Evolutionary conservation across 2,797 vertebrate genomes (phyloP), one percentile per base, ranked within the genome.

Genomic region (Lophotriccus pileatus): DNA sequence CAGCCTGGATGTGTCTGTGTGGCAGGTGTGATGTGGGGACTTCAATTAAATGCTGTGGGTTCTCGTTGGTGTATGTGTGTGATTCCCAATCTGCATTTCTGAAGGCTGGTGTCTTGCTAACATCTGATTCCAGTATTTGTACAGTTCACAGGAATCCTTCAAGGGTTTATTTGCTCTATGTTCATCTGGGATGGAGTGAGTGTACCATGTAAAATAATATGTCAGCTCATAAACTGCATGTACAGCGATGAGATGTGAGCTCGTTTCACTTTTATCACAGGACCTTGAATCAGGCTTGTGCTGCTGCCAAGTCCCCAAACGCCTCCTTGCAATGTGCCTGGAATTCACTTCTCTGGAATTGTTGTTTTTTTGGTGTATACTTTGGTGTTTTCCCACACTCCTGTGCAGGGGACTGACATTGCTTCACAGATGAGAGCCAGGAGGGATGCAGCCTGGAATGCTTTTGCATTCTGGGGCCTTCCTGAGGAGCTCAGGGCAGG

Each of bases 81-180:
- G 47, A 30, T 75, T 93, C 77, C 84, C 85, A 68, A 75, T 94
- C 86, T 90, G 44, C 95, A 84, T 95, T 95, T 94, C 89, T 91
- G 93, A 96, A n/a, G 84, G 77, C 76, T 77, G 43, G 11, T 49
- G 43, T 23, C 63, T 89, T 77, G 90, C 80, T 93, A 7, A 9
- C 72, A 21, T 90, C 75, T 89, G 72, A 92, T 79, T 94, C 59
- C 47, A 47, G 76, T 86, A 18, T 34, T 27, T 87, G 67, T 94
- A 46, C n/a, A 90, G 72, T 96, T 96, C 96, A 91, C 78, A 89
- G 41, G 39, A 85, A 87, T 92, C 85, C 90, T 94, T 93, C 91
- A 93, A 97, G 92, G 95, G 94, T 93, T 95, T 96, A 79, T 94
- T 94, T 91, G 79, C 88, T 96, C 90, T 69, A 19, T 94, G 93